A percentile compares a stretch with the other conserved stretches of the same genome.
Evolutionary conservation across 2,888 invertebrate genomes (phyloP).

Genomic region (Melangyna quadrimaculata): DNA sequence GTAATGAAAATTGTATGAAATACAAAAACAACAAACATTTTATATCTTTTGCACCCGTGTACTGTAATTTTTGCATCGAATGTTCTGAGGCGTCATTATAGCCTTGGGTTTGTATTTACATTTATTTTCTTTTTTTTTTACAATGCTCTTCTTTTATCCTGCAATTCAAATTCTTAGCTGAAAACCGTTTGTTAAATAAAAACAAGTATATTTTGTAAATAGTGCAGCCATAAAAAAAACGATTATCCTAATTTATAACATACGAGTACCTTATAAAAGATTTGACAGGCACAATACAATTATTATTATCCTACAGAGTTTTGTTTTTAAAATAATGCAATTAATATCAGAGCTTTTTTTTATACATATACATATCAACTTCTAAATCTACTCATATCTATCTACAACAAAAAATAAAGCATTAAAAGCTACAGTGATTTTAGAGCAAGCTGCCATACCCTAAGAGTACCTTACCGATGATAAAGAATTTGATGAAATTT

Average conservation of each 20-base stretch:
- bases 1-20: conserved; percentile 8
- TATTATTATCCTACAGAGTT: neutral
- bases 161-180: neutral
- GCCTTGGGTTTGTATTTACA: neutral
- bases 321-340: conserved; percentile 8
- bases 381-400: too few species aligned
- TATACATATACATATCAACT: too few species aligned
- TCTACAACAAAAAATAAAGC: neutral
- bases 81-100: conserved; percentile 11
- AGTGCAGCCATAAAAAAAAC: neutral
- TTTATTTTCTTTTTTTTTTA: neutral
- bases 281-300: neutral
- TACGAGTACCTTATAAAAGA: too few species aligned
- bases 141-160: neutral
- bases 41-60: conserved; percentile 25
- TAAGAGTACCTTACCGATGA: neutral
- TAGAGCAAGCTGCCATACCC: neutral
- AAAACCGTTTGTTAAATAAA: neutral
- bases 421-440: neutral
- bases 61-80: neutral
- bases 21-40: neutral
- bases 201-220: neutral
- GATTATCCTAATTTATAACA: conserved; percentile 16
- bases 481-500: too few species aligned
- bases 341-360: neutral